Evolutionary conservation across 2,888 invertebrate species (phyloP).

Genomic region (Rhagium mordax): DNA sequence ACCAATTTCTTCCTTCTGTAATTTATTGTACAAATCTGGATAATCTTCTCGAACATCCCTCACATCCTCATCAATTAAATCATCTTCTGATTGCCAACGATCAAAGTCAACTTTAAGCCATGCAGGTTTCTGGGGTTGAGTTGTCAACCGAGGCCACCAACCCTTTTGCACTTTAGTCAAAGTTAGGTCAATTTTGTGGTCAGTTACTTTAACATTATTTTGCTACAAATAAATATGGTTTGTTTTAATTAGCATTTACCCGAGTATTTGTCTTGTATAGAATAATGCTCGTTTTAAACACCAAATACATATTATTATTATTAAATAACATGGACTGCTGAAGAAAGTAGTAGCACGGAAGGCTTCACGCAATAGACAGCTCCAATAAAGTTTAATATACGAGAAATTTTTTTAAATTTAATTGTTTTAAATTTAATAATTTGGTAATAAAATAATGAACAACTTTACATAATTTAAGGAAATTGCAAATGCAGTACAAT

Average conservation of each 20-base stretch:
- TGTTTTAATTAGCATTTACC: not conserved
- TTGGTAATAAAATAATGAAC: too few species aligned
- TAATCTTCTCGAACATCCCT: constrained; percentile 84
- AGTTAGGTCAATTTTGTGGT: constrained; percentile 83
- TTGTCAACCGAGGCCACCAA: constrained; percentile 90
- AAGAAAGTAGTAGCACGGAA: too few species aligned
- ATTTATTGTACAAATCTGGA: constrained; percentile 81
- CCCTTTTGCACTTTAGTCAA: constrained; percentile 78
- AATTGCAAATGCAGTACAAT: too few species aligned
- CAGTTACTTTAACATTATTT: constrained; percentile 74
- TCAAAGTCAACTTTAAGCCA: constrained; percentile 97
- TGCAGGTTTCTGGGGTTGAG: constrained; percentile 86
- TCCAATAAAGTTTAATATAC: too few species aligned
- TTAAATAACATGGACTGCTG: too few species aligned
- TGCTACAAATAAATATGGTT: constrained; percentile 37
- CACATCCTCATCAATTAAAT: constrained; percentile 77
- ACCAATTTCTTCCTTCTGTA: constrained; percentile 84
- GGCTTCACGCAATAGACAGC: too few species aligned
- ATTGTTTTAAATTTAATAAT: too few species aligned
- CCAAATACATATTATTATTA: too few species aligned
- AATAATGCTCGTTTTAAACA: too few species aligned
- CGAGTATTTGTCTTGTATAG: too few species aligned
- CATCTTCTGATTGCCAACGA: constrained; percentile 86
- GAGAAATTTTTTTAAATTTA: too few species aligned
- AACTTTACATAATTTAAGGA: too few species aligned